Evolutionary conservation across 2,888 invertebrate species (phyloP), one percentile per base, ranked within the genome.

Genomic region (Myathropa florea): DNA sequence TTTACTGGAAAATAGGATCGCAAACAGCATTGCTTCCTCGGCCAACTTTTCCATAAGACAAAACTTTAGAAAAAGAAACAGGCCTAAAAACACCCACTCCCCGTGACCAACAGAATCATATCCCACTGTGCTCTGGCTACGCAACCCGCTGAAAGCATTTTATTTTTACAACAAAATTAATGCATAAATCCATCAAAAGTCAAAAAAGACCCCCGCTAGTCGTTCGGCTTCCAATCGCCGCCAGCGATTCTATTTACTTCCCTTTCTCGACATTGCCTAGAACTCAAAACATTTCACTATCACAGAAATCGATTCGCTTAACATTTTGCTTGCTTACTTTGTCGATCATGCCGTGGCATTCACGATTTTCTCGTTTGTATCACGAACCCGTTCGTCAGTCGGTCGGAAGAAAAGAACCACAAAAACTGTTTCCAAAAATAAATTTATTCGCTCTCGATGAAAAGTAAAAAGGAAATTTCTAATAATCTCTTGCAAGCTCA

Each of bases 381-480:
- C 18, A 2, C n/a, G 18, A 46, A 46, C 46, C 18, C 46, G 46
- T 46, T 46, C 46, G 9, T 33, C 33, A 33, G 30, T 10, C 10
- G 1, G 33, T 12, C 33, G 3, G 33, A 33, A 33, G 9, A 30
- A 14, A 53, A 21, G 30, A 65, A 59, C 4, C 18, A 28, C 6
- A 26, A 39, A 21, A 63, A 64, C 46, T 46, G 55, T 70, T 64
- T 82, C 73, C 85, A 75, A 85, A 85, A 85, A 85, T 85, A 85
- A 28, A 73, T 82, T 77, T 82, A 85, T 85, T 85, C 76, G 59
- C 68, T 77, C 72, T 81, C 81, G 53, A 77, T 82, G 76, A 75
- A 81, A 80, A 70, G 53, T 60, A 76, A 71, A 68, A 9, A 46
- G 61, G 39, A 77, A 53, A 61, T 68, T 65, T 68, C 63, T 59